A percentile compares a stretch with the other conserved stretches of the same genome.
Evolutionary conservation across 2,888 invertebrate genomes (phyloP).

Genomic region (Drosophila nr. perissopoda): DNA sequence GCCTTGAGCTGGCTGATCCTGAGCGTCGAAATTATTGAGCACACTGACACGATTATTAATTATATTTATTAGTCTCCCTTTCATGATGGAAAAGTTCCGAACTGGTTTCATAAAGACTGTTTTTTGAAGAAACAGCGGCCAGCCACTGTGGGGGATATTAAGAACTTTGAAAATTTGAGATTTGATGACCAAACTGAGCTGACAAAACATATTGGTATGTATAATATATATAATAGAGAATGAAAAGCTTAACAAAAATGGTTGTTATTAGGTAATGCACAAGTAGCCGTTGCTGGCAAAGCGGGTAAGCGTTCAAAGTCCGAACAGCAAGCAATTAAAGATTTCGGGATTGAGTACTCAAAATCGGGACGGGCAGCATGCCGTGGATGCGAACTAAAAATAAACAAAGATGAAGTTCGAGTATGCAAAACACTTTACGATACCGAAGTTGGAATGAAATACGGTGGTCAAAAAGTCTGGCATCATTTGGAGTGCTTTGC

Average conservation of each 20-base stretch:
- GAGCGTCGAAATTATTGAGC: neutral
- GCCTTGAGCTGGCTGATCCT: neutral
- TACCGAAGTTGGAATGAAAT: conserved; percentile 90
- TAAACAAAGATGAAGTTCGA: conserved; percentile 90
- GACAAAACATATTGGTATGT: conserved; percentile 88
- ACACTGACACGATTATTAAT: neutral
- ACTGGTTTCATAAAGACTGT: conserved; percentile 95
- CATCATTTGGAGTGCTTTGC: conserved; percentile 96
- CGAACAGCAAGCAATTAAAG: conserved; percentile 85
- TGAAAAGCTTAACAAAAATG: neutral
- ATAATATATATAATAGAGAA: neutral
- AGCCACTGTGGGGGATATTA: conserved; percentile 90
- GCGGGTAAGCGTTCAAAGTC: conserved; percentile 83
- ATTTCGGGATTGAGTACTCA: conserved; percentile 93
- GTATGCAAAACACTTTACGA: conserved; percentile 94
- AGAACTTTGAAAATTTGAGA: conserved; percentile 91
- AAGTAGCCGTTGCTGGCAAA: conserved; percentile 37
- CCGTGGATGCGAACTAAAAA: conserved; percentile 93
- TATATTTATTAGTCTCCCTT: conserved; percentile 90
- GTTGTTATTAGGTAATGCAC: conserved; percentile 48
- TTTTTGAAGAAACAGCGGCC: conserved; percentile 94
- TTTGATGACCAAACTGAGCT: conserved; percentile 94
- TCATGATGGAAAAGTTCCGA: conserved; percentile 93
- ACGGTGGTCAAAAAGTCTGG: conserved; percentile 94
- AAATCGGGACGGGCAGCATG: conserved; percentile 93